These are phyloP conservation scores for Oryzias celebensis DNA, from an alignment of 2,113 vertebrate genomes.

Conservation along the genomic window DNA sequence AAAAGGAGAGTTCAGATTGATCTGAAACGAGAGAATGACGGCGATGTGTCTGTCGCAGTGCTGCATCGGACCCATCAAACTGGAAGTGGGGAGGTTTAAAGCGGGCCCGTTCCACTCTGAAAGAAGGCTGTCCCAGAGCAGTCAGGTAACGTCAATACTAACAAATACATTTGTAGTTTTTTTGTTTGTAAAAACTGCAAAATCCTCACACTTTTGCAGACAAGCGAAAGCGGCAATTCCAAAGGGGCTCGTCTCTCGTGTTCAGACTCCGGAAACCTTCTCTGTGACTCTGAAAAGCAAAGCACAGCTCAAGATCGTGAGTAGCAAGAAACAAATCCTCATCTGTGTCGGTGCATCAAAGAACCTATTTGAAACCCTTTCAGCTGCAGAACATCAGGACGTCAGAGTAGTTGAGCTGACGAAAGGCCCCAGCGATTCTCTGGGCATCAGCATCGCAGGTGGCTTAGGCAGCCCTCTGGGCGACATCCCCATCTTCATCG, in stretches of 20 bases:
- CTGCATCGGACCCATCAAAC: constrained; percentile 86
- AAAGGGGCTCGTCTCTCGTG: constrained; percentile 75
- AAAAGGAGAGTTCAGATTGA: not conserved
- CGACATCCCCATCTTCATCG: constrained; percentile 96
- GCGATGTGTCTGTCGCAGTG: constrained; percentile 72
- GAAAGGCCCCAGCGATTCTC: constrained; percentile 86
- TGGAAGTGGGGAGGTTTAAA: constrained; percentile 93
- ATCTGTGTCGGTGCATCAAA: not conserved
- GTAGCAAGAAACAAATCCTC: not conserved
- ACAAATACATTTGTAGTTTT: not conserved
- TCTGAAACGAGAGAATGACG: not conserved
- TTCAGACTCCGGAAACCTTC: constrained; percentile 66
- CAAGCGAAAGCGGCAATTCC: constrained; percentile 80
- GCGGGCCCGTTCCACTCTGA: constrained; percentile 91
- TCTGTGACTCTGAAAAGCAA: constrained; percentile 72
- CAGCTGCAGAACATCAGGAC: constrained; percentile 83
- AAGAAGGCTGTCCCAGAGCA: constrained; percentile 87
- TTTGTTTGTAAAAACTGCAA: not conserved
- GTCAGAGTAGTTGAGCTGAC: constrained; percentile 89
- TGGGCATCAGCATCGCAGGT: constrained; percentile 95
- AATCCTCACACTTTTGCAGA: constrained; percentile 62
- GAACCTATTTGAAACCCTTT: not conserved
- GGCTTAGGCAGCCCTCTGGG: constrained; percentile 96
- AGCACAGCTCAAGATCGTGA: constrained; percentile 81
- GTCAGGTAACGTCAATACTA: constrained; percentile 80